Evolutionary conservation across 30 jellyfish, hydroid and myxozoan genomes (phyloP), one percentile per base, ranked within the genome.

Genomic region (Hydractinia symbiolongicarpus): DNA sequence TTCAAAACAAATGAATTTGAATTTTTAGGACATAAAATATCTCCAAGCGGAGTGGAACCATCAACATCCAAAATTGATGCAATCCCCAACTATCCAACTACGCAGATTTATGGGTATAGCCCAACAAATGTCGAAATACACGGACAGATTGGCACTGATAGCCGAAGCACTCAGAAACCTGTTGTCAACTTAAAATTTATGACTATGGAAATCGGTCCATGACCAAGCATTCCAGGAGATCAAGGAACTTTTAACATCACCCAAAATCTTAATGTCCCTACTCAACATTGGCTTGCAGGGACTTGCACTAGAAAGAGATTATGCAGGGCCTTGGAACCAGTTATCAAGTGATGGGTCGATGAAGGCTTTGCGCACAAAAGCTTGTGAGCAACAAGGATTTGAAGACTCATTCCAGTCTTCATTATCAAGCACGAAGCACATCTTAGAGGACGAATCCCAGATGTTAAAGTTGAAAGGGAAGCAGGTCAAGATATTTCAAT

Each of bases 231-330:
- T n/a, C 40, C 84, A n/a, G n/a, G n/a, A n/a, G n/a, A n/a, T n/a
- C n/a, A n/a, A n/a, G n/a, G n/a, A n/a, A n/a, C n/a, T n/a, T n/a
- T n/a, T n/a, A n/a, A n/a, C n/a, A n/a, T n/a, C 86, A 15, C 80
- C 83, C 5, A 79, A 79, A 40, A 60, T 79, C 16, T 79, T 79
- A 52, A 79, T 58, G 82, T 58, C 7, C 5, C 49, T 79, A 54
- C 51, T 79, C 51, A 79, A 79, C 49, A 79, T 79, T 8, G 86
- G 86, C 49, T 55, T 79, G 66, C 82, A 79, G n/a, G 86, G 82
- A 50, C 79, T 57, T 52, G 86, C 86, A 15, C 76, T 79, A 4
- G 54, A 60, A 58, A 60, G 69, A 79, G 86, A 79, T n/a, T 67
- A 79, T 57, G 79, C 86, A 8, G 86, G 86, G 19, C 5, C 5